Evolutionary conservation across 2,113 vertebrate species (phyloP), one percentile per base, ranked within the genome.

Genomic region (Anolis sagrei): DNA sequence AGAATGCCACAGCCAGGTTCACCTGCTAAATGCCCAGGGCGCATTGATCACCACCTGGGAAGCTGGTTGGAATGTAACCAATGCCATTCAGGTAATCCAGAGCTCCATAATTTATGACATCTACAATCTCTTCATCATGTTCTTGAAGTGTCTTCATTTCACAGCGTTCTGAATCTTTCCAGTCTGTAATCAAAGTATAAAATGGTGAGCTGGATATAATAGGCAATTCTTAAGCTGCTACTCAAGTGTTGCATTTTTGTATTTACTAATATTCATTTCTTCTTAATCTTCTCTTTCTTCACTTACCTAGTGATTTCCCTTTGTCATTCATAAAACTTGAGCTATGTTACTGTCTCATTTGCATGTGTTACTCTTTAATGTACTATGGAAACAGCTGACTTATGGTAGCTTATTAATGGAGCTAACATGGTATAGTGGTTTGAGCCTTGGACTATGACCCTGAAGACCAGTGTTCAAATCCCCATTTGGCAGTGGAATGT

Each of bases 1-100:
- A 82, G 79, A 79, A 14, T 75, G 69, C 44, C 87, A 92, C 82
- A 83, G 58, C 25, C 62, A 88, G 69, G 75, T 48, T 89, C 61
- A 88, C 39, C 34, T 77, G 76, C 84, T 91, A 82, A 64, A 16
- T 77, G 66, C 84, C 82, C 83, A 79, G 64, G 36, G 80, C 68
- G 89, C 92, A 88, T 79, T 76, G 64, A 96, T 97, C 91, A 97
- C 96, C 21, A 93, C 96, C 79, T 97, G 96, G 96, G 97, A 98
- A 93, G 96, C 96, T 44, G 94, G 95, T 77, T 97, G 96, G 96
- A 98, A 97, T 8, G 96, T 97, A 80, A 97, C 96, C 27, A 96
- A 97, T 80, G 96, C 92, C 13, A 96, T 97, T 84, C 96, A 97
- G 96, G 97, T 97, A 91, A 94, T 29, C 61, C 69, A 79, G 80